Evolutionary conservation across 2,888 invertebrate genomes (phyloP).

Genomic region (Epinotia bilunana): DNA sequence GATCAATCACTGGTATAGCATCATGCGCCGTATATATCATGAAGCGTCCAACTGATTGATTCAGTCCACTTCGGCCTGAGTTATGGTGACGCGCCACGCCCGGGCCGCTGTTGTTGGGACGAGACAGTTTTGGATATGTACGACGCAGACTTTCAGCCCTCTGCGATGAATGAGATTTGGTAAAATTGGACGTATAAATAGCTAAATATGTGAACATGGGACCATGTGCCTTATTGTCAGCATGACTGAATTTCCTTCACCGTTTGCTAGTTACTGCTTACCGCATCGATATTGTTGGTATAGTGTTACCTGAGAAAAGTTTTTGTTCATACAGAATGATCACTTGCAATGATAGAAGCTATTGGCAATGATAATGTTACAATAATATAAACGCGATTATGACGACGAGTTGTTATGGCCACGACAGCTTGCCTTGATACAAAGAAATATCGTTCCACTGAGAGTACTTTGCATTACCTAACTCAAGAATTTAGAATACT

Average conservation of each 20-base stretch:
- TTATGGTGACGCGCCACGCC: slow-evolving; percentile 29
- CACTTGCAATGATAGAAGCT: not conserved
- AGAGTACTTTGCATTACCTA: no score
- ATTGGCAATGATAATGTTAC: not conserved
- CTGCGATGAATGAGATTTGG: not conserved
- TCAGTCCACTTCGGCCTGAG: slow-evolving; percentile 30
- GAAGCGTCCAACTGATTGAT: slow-evolving; percentile 34
- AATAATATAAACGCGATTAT: no score
- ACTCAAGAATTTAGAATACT: no score
- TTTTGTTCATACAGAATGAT: not conserved
- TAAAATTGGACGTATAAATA: not conserved
- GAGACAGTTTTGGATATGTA: slow-evolving; percentile 6
- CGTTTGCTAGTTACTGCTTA: not conserved
- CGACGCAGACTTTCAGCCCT: not conserved
- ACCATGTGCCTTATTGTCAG: not conserved
- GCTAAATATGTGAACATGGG: not conserved
- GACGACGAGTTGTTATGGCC: not conserved
- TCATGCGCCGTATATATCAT: slow-evolving; percentile 37
- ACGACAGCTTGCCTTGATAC: not conserved
- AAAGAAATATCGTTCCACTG: no score
- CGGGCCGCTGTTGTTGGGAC: not conserved
- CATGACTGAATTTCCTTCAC: not conserved
- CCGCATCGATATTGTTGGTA: not conserved
- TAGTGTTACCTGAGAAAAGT: not conserved
- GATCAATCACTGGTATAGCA: slow-evolving; percentile 41